These are phyloP conservation scores for Haemorhous mexicanus DNA, from an alignment of 2,113 vertebrate genomes.

Conservation along the genomic window DNA sequence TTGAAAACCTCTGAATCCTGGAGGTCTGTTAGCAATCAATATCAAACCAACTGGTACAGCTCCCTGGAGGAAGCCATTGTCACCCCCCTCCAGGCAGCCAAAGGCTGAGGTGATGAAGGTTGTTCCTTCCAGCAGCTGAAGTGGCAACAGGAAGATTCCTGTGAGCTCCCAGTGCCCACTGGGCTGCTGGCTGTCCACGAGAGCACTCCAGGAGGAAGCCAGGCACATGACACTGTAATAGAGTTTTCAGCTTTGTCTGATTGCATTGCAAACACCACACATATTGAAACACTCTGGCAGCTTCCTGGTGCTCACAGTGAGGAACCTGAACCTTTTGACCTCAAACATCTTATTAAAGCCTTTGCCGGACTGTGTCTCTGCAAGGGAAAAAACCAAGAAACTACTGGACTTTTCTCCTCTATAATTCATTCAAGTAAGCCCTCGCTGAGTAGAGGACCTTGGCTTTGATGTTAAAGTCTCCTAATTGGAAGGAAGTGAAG, in stretches of 20 bases:
- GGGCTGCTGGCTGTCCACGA: neutral
- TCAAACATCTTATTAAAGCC: slow-evolving; percentile 83
- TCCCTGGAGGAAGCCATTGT: neutral
- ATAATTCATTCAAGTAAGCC: slow-evolving; percentile 84
- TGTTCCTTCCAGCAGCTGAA: neutral
- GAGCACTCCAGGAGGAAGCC: slow-evolving; percentile 57
- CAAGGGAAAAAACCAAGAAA: slow-evolving; percentile 68
- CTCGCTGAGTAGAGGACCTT: slow-evolving; percentile 81
- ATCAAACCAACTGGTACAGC: neutral
- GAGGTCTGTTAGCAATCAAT: neutral
- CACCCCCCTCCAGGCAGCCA: neutral
- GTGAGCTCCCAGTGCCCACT: neutral
- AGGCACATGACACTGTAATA: slow-evolving; percentile 34
- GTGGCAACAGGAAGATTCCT: neutral
- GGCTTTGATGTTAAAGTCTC: slow-evolving; percentile 90
- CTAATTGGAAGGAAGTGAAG: slow-evolving; percentile 99
- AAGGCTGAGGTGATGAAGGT: neutral
- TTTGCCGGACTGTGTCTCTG: slow-evolving; percentile 61
- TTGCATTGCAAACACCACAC: slow-evolving; percentile 73
- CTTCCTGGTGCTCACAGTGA: slow-evolving; percentile 74
- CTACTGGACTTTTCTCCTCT: slow-evolving; percentile 78
- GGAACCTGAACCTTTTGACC: slow-evolving; percentile 79
- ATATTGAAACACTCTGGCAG: slow-evolving; percentile 80
- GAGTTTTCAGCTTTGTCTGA: slow-evolving; percentile 64
- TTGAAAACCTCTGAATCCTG: neutral